These are phyloP conservation scores for Megalops cyprinoides DNA, from an alignment of 2,797 vertebrate species.

Conservation along the genomic window DNA sequence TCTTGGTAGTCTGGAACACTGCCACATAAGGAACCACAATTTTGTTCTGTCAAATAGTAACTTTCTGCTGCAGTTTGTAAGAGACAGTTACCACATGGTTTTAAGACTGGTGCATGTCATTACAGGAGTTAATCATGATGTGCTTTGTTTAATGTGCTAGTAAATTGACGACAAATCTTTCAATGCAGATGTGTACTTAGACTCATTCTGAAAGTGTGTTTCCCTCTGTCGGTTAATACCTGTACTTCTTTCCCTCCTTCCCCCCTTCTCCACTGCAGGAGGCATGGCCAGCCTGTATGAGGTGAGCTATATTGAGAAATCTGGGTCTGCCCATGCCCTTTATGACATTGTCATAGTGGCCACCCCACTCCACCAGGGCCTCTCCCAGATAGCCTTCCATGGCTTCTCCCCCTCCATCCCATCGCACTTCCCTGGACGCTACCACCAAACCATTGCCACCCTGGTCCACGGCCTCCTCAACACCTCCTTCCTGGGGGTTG, in stretches of 20 bases:
- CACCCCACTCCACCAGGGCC: constrained; percentile 78
- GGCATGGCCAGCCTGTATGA: constrained; percentile 73
- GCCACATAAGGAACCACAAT: too few relatives aligned
- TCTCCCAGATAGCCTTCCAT: constrained; percentile 82
- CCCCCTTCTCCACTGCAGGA: constrained; percentile 60
- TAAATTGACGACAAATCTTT: too few relatives aligned
- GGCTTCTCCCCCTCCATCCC: constrained; percentile 82
- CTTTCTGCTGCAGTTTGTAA: too few relatives aligned
- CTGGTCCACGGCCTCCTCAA: constrained; percentile 87
- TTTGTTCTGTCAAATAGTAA: too few relatives aligned
- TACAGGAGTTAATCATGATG: too few relatives aligned
- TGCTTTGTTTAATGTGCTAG: too few relatives aligned
- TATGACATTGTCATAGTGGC: constrained; percentile 90
- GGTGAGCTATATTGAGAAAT: constrained; percentile 75
- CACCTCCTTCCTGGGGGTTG: constrained; percentile 77
- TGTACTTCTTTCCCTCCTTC: neutral
- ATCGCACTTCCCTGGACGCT: constrained; percentile 73
- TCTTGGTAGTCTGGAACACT: too few relatives aligned
- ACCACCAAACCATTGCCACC: constrained; percentile 79
- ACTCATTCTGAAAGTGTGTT: neutral
- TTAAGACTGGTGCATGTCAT: too few relatives aligned
- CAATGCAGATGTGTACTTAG: neutral
- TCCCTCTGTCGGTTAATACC: neutral
- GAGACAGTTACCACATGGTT: too few relatives aligned
- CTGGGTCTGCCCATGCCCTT: constrained; percentile 69